Evolutionary conservation across 1,140 invertebrate species (phyloP), one percentile per base, ranked within the genome.

Genomic region (Tenebrio molitor): DNA sequence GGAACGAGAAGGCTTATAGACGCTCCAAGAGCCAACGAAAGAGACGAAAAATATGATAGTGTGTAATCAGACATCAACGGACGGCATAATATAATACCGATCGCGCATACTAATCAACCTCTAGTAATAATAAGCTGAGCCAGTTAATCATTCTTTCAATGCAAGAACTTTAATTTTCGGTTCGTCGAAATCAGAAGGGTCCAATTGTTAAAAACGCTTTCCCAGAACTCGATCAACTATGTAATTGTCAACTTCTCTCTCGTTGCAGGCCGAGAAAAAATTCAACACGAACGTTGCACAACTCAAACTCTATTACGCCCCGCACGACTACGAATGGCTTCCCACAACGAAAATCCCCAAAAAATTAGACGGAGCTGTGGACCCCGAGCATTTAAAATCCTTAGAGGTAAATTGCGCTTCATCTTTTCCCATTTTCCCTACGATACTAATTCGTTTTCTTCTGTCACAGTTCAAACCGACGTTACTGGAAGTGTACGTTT

Each of bases 401-500:
- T 29, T 29, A 3, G 2, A 2, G 44, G 16, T 1, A 39, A 65
- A 65, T n/a, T n/a, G n/a, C n/a, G n/a, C n/a, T n/a, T n/a, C n/a
- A n/a, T n/a, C n/a, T n/a, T n/a, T n/a, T n/a, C n/a, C n/a, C n/a
- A n/a, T n/a, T n/a, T n/a, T n/a, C n/a, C n/a, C n/a, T n/a, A n/a
- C 3, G 15, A 15, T 17, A 8, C 2, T 1, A 33, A 4, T 39
- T 65, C 19, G 36, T 7, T 73, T 74, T n/a, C n/a, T 76, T 78
- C 29, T 29, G 62, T 84, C 84, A 1, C 82, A 90, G 88, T 79
- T 89, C 33, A 84, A 88, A 68, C 81, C 82, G 6, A 82, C 85
- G 15, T 80, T 91, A 46, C 74, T 86, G 10, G 80, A 88, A 44
- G 83, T 85, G 4, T 91, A 90, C 80, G 82, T 87, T 69, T 85